These are phyloP conservation scores for Nomada goodeniana DNA, from an alignment of 2,888 invertebrate genomes.

Conservation along the genomic window DNA sequence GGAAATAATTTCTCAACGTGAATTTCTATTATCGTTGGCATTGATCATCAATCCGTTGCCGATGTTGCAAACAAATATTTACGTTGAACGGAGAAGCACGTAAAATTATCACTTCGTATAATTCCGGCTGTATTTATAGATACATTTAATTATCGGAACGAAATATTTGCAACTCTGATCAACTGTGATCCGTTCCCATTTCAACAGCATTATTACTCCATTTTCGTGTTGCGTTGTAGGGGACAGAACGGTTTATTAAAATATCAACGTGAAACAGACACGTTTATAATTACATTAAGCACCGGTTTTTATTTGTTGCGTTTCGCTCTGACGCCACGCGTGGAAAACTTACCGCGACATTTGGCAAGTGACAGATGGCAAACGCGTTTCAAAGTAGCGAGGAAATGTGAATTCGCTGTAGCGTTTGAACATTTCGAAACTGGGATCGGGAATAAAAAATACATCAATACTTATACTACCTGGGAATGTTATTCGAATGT, in stretches of 20 bases:
- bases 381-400: conserved; percentile 1
- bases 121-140: background rate
- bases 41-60: too few species aligned
- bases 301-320: conserved; percentile 2
- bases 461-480: background rate
- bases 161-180: too few species aligned
- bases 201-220: background rate
- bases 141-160: background rate
- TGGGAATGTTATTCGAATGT: background rate
- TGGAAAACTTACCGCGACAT: conserved; percentile 1
- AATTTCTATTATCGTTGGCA: too few species aligned
- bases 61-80: background rate
- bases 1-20: too few species aligned
- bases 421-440: conserved; percentile 24
- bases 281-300: conserved; percentile 26
- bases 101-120: too few species aligned
- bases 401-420: conserved; percentile 15
- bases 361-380: conserved; percentile 28
- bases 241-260: conserved; percentile 14
- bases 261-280: conserved; percentile 21
- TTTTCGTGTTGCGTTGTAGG: background rate
- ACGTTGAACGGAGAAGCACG: background rate
- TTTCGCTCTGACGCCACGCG: conserved; percentile 5
- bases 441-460: background rate
- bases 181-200: too few species aligned